Evolutionary conservation across 2,113 vertebrate genomes (phyloP), one percentile per base, ranked within the genome.

Genomic region (Bufo gargarizans): DNA sequence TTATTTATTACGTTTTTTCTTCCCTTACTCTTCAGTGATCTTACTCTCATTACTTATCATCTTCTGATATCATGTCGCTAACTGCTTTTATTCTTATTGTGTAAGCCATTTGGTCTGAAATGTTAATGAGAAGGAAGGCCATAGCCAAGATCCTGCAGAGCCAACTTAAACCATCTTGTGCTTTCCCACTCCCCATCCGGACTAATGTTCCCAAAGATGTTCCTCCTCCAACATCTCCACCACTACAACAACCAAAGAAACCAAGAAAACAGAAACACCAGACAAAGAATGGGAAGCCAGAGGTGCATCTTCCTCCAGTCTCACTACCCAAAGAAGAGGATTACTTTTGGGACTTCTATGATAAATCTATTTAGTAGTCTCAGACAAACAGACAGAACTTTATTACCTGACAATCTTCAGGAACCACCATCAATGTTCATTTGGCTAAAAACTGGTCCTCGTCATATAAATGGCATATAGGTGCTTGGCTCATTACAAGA

Each of bases 81-180:
- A 88, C 19, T 81, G 11, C 58, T 84, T 11, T 56, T 88, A 56
- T 74, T 84, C 43, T 89, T 78, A 14, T 84, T 84, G 13, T 79
- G 65, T 69, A 74, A 89, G 87, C 82, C 47, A 77, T 61, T 65
- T 89, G 81, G 87, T 84, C 87, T 10, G 72, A 84, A 78, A 84
- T 78, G 50, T 19, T 78, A 84, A 67, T 58, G 58, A 50, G 78
- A 49, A 89, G 61, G 49, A 49, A 58, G 12, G 13, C 50, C 59
- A 78, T 78, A 20, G 22, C 14, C 59, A 84, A 84, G 71, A 84
- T 77, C 72, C 49, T 84, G 45, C 55, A 88, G 33, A 84, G 43
- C 13, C 55, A 77, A 14, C 11, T 14, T 1, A 89, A 65, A 65
- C 58, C 72, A 58, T 14, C 50, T 2, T 0, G 7, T 17, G 14